Evolutionary conservation across 2,888 invertebrate genomes (phyloP), one percentile per base, ranked within the genome.

Genomic region (Salticus scenicus): DNA sequence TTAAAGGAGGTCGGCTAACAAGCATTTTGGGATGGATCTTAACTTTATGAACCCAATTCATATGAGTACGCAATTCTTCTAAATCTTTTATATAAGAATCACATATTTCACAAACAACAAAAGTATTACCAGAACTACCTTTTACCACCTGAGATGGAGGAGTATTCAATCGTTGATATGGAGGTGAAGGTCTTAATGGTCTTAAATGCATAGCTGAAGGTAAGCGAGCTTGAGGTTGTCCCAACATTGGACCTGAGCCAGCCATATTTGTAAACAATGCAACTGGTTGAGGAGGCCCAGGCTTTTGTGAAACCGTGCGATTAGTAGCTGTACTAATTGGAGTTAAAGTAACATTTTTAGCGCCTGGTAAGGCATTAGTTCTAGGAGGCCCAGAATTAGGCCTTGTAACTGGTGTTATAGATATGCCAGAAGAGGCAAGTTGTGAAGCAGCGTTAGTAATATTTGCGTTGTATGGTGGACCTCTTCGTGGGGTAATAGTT

Each of bases 1-100:
- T 97, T 88, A 98, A 93, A 69, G 98, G 98, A 81, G 98, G 97
- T 92, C 96, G 93, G 92, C 96, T 97, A 92, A 97, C 96, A 89
- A 97, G 97, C 97, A 97, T 97, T 92, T 97, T 97, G 80, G 97
- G 97, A 92, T 97, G 97, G 90, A 97, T 97, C 92, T 97, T 97
- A 89, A 97, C 96, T 94, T 98, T 97, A 92, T 98, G 98, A 91
- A 98, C 97, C 96, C 97, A 98, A 91, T 97, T 97, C 96, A 98
- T 98, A 91, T 98, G 98, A 91, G 97, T 97, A 88, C 98, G 93
- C 88, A 98, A 92, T 91, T 97, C 97, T 90, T 97, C 97, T 90
- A 97, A 93, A 91, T 98, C 98, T 93, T 97, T 97, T 88, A 98
- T 98, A 91, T 97, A 98, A 28, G 97, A 97, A 90, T 98, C 98